Base-by-base conservation (phyloP, 1,140 invertebrate species). In the Notospermus geniculatus region DNA sequence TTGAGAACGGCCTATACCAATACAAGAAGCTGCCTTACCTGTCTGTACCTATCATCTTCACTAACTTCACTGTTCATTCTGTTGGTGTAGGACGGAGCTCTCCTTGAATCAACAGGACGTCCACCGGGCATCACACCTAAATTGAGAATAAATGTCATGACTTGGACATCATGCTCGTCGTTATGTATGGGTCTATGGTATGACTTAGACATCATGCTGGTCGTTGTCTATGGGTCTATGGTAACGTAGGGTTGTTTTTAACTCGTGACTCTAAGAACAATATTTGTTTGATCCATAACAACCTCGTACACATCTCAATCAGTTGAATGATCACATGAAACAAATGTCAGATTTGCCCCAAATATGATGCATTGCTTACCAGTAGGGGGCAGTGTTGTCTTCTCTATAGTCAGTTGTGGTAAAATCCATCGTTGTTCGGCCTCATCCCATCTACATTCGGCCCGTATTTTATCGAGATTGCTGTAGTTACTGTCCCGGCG, bases 371-470 rank as follows among this genome's bases (percentile, higher is more conserved):
- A n/a, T n/a, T n/a, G n/a, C n/a, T 36, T 54, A 70, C 71, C 71
- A 61, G 67, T 84, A 36, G 87, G 85, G 41, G 89, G 89, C 46
- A 91, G 78, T 77, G 86, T 87, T 11, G 87, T 89, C 69, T 85
- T 84, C n/a, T 84, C 78, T 1, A 87, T 78, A 0, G 82, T 68
- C 41, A 90, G 65, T 63, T 89, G 87, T 0, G 91, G 91, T 58
- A 93, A 69, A 66, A 84, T 83, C 88, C 91, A 93, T 61, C 84
- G 82, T 70, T 88, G 85, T 4, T 84, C 78, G 53, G 92, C 90
- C 63, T 92, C 91, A 75, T 89, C 87, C 90, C 90, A 93, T 56
- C 85, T 68, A 4, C 88, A 87, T 61, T 90, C 87, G 61, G 85
- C 80, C 74, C 88, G 87, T 13, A 92, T 85, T 55, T 80, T 69